These are phyloP conservation scores for Marronus borbonicus DNA, from an alignment of 2,888 invertebrate species.

Conservation along the genomic window DNA sequence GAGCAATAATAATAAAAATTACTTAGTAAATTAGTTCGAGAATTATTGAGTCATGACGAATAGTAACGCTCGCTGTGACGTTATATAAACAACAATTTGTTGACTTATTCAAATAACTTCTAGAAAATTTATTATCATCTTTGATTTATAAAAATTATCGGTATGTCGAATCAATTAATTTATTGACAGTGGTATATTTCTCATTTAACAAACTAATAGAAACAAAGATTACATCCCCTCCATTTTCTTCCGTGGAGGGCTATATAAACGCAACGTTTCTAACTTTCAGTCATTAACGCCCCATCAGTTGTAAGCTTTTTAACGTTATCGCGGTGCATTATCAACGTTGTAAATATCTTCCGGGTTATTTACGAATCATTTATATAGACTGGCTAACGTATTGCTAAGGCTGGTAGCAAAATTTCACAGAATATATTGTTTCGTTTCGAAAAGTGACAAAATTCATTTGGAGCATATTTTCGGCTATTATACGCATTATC, in stretches of 20 bases:
- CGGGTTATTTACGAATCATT: slow-evolving; percentile 11
- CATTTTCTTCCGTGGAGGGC: background rate
- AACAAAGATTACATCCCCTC: slow-evolving; percentile 42
- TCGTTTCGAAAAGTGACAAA: slow-evolving; percentile 69
- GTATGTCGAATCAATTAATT: slow-evolving; percentile 11
- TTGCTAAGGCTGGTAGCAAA: slow-evolving; percentile 71
- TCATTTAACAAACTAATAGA: slow-evolving; percentile 57
- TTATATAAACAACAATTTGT: background rate
- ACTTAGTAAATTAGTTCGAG: background rate
- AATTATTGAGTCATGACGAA: background rate
- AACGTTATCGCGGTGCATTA: background rate
- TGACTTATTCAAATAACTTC: slow-evolving; percentile 13
- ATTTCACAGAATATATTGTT: slow-evolving; percentile 74
- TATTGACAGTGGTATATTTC: slow-evolving; percentile 57
- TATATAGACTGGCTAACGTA: slow-evolving; percentile 64
- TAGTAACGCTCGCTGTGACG: background rate
- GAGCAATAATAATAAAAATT: no score
- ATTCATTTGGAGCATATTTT: slow-evolving; percentile 67
- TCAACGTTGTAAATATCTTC: background rate
- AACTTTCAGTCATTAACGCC: slow-evolving; percentile 15
- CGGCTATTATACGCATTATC: slow-evolving; percentile 69
- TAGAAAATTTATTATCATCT: slow-evolving; percentile 8
- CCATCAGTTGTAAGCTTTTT: background rate
- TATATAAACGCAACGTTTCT: slow-evolving; percentile 34
- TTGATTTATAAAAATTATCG: slow-evolving; percentile 18